These are phyloP conservation scores for Athalia circularis DNA, from an alignment of 2,888 invertebrate genomes.

Conservation along the genomic window DNA sequence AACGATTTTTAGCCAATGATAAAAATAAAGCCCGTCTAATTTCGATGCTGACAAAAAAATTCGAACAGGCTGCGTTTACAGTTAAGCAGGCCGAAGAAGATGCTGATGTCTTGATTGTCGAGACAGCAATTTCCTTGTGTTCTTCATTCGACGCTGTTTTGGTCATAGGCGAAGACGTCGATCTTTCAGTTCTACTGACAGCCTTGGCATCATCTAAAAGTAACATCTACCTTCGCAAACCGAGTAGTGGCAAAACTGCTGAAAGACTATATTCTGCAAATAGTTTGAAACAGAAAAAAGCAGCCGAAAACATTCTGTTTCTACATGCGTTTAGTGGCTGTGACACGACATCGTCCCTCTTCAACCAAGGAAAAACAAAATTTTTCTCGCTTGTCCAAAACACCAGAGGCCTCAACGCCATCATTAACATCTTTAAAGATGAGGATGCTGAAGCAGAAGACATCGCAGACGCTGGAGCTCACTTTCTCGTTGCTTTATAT, in stretches of 20 bases:
- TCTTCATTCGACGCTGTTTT: too few relatives aligned
- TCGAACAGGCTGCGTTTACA: too few relatives aligned
- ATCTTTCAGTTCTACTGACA: too few relatives aligned
- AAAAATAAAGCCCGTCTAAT: too few relatives aligned
- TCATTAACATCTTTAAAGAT: neutral
- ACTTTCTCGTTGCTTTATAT: conserved; percentile 23
- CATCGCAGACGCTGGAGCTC: conserved; percentile 26
- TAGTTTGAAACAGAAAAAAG: conserved; percentile 56
- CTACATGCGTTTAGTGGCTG: conserved; percentile 54
- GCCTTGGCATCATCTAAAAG: conserved; percentile 55
- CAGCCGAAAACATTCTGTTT: conserved; percentile 52
- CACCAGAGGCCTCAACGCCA: neutral
- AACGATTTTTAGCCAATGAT: too few relatives aligned
- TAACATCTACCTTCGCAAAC: conserved; percentile 58
- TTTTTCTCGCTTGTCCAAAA: conserved; percentile 47
- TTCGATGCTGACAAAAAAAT: too few relatives aligned
- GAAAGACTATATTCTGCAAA: conserved; percentile 57
- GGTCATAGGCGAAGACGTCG: too few relatives aligned
- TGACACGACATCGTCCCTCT: conserved; percentile 57
- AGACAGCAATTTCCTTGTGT: too few relatives aligned
- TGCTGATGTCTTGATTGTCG: too few relatives aligned
- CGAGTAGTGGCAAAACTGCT: conserved; percentile 54
- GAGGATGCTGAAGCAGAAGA: neutral
- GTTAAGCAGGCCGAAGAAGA: too few relatives aligned
- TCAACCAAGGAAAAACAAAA: conserved; percentile 52